phyloP scores from a whole-genome alignment of 35 echinoderm and acorn worm genomes.

The Apostichopus japonicus region DNA sequence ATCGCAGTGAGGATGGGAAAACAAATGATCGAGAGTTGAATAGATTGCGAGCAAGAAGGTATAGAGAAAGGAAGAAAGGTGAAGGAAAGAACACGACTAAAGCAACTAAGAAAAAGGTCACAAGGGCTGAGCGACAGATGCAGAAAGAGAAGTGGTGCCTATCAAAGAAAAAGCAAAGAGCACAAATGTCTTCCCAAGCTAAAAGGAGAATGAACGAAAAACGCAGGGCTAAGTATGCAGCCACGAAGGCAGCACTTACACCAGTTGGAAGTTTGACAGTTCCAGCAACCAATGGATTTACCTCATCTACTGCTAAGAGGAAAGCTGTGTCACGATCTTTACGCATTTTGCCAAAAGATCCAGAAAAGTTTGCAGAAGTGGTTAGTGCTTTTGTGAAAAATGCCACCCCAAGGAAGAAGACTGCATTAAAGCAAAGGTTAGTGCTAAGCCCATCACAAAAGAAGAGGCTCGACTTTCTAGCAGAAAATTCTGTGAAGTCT shows the following conservation, averaged over 20 bases:
- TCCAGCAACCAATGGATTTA: not conserved
- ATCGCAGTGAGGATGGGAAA: not conserved
- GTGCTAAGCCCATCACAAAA: slow-evolving; percentile 42
- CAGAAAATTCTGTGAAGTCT: slow-evolving; percentile 33
- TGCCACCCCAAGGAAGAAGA: slow-evolving; percentile 30
- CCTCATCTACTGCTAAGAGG: no score
- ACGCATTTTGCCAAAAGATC: no score
- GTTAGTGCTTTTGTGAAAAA: not conserved
- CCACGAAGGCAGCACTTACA: not conserved
- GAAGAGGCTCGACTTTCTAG: not conserved
- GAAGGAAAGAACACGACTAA: no score
- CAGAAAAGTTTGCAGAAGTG: no score
- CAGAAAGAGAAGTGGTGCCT: slow-evolving; percentile 3
- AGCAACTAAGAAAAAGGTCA: no score
- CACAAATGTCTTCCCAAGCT: slow-evolving; percentile 27
- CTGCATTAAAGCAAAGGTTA: not conserved
- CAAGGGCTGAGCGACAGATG: not conserved
- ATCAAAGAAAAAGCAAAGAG: not conserved
- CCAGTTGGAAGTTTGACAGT: not conserved
- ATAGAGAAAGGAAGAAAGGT: no score
- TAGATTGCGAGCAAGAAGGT: not conserved
- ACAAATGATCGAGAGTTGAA: not conserved
- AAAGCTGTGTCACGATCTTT: no score
- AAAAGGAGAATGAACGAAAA: slow-evolving; percentile 14
- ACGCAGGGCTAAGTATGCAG: slow-evolving; percentile 16